A percentile compares a stretch with the other conserved stretches of the same genome.
Conservation (phyloP, 2,113 vertebrate genomes). For the Leptodactylus fuscus region DNA sequence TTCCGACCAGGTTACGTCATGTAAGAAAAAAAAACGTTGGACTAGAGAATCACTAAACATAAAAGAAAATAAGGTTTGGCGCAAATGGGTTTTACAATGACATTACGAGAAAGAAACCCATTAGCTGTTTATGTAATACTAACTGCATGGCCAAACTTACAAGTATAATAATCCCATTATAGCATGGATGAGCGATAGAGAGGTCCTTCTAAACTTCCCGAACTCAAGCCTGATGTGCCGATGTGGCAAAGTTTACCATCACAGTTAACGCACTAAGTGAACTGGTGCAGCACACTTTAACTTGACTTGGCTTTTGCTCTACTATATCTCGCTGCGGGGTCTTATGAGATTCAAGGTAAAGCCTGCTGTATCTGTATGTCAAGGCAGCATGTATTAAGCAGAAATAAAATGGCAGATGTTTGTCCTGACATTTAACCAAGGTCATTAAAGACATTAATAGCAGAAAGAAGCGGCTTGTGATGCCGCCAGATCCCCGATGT, state of each 20-base stretch:
- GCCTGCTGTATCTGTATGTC: no score
- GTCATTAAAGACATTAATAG: conserved; percentile 63
- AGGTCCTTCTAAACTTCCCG: neutral
- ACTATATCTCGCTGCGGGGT: no score
- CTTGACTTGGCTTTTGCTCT: no score
- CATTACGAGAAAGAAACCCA: neutral
- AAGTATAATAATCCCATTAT: neutral
- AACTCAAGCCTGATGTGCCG: no score
- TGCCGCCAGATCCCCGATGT: conserved; percentile 59
- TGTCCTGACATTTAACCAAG: conserved; percentile 65
- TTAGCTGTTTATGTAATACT: neutral
- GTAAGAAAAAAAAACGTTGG: neutral
- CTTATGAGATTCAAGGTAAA: no score
- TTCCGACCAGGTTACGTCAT: neutral
- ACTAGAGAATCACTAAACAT: neutral
- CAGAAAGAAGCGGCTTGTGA: conserved; percentile 63
- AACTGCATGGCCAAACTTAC: neutral
- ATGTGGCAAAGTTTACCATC: no score
- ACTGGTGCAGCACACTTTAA: no score
- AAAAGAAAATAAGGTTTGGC: neutral
- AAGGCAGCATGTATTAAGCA: conserved; percentile 52
- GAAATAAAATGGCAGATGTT: conserved; percentile 60
- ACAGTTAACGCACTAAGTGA: no score
- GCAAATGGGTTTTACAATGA: neutral
- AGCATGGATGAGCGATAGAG: neutral